Evolutionary conservation across 2,113 vertebrate genomes (phyloP).

Genomic region (Xiphophorus hellerii): DNA sequence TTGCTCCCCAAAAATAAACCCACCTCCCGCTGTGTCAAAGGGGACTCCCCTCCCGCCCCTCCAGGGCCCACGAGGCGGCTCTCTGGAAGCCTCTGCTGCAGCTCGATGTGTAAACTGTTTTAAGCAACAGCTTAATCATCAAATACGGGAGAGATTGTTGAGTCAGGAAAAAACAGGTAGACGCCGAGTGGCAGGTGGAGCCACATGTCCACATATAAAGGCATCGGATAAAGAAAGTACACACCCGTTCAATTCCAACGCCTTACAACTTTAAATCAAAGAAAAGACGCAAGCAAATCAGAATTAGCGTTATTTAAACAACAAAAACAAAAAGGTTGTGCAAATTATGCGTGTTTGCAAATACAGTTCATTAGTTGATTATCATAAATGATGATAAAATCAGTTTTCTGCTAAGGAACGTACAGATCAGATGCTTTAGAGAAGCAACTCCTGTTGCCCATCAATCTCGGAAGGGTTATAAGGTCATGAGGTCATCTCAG

Average conservation of each 20-base stretch:
- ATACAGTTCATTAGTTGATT: too few species aligned
- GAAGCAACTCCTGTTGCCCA: not conserved
- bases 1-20: constrained; percentile 76
- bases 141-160: constrained; percentile 80
- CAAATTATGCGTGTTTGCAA: too few species aligned
- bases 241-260: not conserved
- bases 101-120: constrained; percentile 73
- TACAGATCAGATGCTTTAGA: too few species aligned
- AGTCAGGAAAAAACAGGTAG: constrained; percentile 80
- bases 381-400: not conserved
- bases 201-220: constrained; percentile 64
- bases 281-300: not conserved
- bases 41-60: constrained; percentile 17
- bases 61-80: constrained; percentile 38
- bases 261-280: not conserved
- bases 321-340: not conserved
- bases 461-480: not conserved
- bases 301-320: not conserved
- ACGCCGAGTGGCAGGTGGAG: constrained; percentile 81
- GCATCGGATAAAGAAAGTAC: not conserved
- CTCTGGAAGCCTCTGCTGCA: constrained; percentile 52
- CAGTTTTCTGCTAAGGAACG: not conserved
- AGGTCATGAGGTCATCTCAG: not conserved
- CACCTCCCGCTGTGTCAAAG: constrained; percentile 36
- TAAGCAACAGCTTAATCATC: constrained; percentile 85